Percentiles rank a stretch among this genome's conserved stretches.
Conservation (phyloP, 1,140 invertebrate species). For the Heliconius hermathena region DNA sequence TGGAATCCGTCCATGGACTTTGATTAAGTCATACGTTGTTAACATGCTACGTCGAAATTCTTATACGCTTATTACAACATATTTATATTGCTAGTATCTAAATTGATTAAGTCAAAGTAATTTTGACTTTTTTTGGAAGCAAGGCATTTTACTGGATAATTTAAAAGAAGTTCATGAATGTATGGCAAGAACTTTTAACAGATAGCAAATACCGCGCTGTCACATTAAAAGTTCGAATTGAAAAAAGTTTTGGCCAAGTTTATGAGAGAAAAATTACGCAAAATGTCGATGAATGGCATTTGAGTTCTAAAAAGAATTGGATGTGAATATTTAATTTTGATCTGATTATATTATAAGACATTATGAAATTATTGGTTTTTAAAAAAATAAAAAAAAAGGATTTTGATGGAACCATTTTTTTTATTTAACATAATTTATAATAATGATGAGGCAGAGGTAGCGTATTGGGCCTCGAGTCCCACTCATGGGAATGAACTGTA, state of each 20-base stretch:
- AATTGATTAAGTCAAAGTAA: too few species aligned
- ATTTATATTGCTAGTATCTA: too few species aligned
- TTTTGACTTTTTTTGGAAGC: background rate
- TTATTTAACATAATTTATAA: too few species aligned
- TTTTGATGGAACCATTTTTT: too few species aligned
- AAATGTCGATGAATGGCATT: slow-evolving; percentile 6
- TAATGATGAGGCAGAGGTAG: too few species aligned
- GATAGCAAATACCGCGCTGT: slow-evolving; percentile 23
- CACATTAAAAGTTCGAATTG: slow-evolving; percentile 27
- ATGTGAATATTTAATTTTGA: slow-evolving; percentile 5
- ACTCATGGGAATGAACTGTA: too few species aligned
- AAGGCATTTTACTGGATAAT: background rate
- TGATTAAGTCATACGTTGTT: too few species aligned
- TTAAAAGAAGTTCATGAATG: slow-evolving; percentile 12
- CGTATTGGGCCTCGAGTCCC: too few species aligned
- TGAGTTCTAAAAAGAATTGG: background rate
- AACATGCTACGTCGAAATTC: too few species aligned
- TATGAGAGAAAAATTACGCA: background rate
- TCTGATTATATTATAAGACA: background rate
- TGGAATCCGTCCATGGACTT: too few species aligned
- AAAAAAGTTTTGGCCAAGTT: slow-evolving; percentile 2
- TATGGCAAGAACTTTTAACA: slow-evolving; percentile 23
- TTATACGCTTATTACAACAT: too few species aligned
- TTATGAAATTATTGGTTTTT: background rate
- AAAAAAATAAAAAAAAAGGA: too few species aligned